Conservation (phyloP, 2,888 invertebrate genomes). For the Hoplodrina blanda region DNA sequence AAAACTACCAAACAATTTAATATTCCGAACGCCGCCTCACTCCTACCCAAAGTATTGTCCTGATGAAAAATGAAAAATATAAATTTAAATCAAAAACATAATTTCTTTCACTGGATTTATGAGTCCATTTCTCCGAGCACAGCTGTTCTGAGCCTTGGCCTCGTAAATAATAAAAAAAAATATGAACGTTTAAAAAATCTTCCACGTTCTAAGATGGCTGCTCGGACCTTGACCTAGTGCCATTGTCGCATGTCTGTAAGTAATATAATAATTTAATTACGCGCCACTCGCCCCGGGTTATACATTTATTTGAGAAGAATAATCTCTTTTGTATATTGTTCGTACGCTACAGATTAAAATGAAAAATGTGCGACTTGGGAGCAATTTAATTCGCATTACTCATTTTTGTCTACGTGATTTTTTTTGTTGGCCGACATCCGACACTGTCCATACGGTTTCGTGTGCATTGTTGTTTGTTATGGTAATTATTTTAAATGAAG, state of each 20-base stretch:
- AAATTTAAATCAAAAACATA: constrained; percentile 50
- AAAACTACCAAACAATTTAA: constrained; percentile 2
- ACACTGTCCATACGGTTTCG: background rate
- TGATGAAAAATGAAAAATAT: constrained; percentile 38
- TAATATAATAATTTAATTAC: constrained; percentile 56
- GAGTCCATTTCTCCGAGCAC: constrained; percentile 49
- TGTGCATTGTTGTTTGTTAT: background rate
- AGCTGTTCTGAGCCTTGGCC: constrained; percentile 40
- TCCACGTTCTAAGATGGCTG: constrained; percentile 26
- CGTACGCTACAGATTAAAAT: constrained; percentile 57
- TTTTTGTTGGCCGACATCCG: constrained; percentile 13
- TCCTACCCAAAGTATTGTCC: constrained; percentile 10
- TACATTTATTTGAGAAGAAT: constrained; percentile 57
- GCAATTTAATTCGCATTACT: constrained; percentile 56
- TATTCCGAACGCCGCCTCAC: background rate
- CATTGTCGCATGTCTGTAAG: constrained; percentile 36
- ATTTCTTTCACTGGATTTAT: constrained; percentile 54
- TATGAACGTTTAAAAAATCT: constrained; percentile 43
- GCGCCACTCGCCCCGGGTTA: constrained; percentile 26
- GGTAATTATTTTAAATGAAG: background rate
- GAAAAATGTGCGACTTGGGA: constrained; percentile 56
- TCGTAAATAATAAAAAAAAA: constrained; percentile 58
- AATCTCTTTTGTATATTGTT: constrained; percentile 59
- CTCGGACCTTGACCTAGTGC: constrained; percentile 35
- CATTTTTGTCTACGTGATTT: constrained; percentile 48